Conservation (phyloP, 2,888 invertebrate species). For the Gisinianus flammeolus region DNA sequence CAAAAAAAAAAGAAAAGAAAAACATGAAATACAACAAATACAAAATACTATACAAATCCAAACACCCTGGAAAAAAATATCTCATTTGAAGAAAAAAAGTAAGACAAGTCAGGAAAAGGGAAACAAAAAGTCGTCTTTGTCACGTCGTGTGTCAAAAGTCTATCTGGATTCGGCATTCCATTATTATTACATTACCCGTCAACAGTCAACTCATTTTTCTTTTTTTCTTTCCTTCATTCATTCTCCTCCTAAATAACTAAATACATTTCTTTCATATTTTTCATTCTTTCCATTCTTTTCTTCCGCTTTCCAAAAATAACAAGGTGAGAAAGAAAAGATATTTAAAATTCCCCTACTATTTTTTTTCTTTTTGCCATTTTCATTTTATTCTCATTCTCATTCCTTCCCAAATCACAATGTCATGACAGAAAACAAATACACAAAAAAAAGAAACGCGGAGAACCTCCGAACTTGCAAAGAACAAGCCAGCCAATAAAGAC, state of each 20-base stretch:
- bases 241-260: neutral
- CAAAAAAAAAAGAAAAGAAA: neutral
- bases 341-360: too few species aligned
- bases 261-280: neutral
- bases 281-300: neutral
- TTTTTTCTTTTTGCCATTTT: too few species aligned
- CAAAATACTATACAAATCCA: neutral
- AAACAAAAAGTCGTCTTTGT: neutral
- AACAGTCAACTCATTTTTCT: neutral
- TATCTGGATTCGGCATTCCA: neutral
- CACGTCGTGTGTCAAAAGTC: neutral
- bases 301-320: neutral
- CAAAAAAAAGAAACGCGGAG: neutral
- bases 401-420: neutral
- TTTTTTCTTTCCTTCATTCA: conserved; percentile 3
- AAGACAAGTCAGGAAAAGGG: neutral
- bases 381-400: neutral
- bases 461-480: neutral
- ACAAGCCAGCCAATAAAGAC: neutral
- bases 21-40: neutral
- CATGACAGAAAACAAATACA: neutral
- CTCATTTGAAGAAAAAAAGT: too few species aligned
- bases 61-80: neutral
- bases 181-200: conserved; percentile 11
- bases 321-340: neutral